These are phyloP conservation scores for Capitulum mitella DNA, from an alignment of 2,888 invertebrate genomes.

Conservation along the genomic window DNA sequence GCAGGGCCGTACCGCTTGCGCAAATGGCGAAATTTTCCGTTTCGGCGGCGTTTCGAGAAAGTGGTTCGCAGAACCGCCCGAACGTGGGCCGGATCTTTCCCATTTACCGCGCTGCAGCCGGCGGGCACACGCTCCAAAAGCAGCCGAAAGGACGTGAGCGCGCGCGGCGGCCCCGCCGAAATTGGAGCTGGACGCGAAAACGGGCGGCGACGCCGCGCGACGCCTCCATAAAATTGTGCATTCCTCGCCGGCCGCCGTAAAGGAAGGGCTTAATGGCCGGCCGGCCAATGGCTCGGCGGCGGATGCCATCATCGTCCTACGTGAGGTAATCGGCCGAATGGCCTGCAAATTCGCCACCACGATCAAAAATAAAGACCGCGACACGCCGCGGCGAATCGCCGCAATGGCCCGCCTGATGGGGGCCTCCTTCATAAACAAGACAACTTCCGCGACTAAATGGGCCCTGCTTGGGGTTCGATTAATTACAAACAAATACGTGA, in stretches of 20 bases:
- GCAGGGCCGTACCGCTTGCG: too few relatives aligned
- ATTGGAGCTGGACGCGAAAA: background rate
- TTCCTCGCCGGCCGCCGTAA: background rate
- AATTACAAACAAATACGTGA: constrained; percentile 8
- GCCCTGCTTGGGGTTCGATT: background rate
- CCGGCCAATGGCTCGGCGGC: background rate
- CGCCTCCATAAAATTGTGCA: background rate
- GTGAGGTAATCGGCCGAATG: background rate
- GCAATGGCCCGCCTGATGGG: background rate
- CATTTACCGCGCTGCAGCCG: background rate
- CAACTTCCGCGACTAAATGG: background rate
- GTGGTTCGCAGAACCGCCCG: background rate
- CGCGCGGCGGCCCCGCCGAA: background rate
- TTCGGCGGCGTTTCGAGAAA: background rate
- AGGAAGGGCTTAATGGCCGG: background rate
- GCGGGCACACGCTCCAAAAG: background rate
- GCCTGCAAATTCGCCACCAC: background rate
- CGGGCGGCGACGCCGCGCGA: background rate
- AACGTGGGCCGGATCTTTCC: background rate
- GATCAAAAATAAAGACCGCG: background rate
- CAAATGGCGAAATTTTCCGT: background rate
- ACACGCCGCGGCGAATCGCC: background rate
- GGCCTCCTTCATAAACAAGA: background rate
- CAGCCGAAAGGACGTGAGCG: too few relatives aligned
- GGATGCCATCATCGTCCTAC: background rate